A percentile compares a stretch with the other conserved stretches of the same genome.
phyloP scores from a whole-genome alignment of 1,140 invertebrate genomes.

The Halotydeus destructor region DNA sequence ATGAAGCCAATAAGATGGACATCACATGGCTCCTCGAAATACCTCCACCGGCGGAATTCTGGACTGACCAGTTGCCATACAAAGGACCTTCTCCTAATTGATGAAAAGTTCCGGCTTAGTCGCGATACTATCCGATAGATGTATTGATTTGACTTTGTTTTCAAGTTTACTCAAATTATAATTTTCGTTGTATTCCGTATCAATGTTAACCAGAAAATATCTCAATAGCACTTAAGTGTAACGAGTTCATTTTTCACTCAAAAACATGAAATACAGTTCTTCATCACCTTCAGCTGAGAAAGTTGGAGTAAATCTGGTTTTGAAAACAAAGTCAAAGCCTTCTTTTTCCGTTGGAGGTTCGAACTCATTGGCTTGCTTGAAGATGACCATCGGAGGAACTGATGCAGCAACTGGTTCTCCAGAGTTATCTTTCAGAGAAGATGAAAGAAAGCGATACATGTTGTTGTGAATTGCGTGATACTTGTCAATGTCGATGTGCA shows the following conservation, averaged over 20 bases:
- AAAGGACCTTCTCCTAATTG: too few relatives aligned
- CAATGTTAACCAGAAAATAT: too few relatives aligned
- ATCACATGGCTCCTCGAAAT: slow-evolving; percentile 16
- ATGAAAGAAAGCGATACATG: slow-evolving; percentile 1
- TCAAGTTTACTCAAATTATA: too few relatives aligned
- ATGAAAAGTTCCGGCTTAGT: too few relatives aligned
- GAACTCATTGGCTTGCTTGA: slow-evolving; percentile 3
- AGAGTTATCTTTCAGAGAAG: not conserved
- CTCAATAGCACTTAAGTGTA: too few relatives aligned
- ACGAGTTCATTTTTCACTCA: slow-evolving; percentile 8
- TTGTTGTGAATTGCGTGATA: not conserved
- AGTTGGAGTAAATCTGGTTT: slow-evolving; percentile 1
- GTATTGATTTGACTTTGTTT: too few relatives aligned
- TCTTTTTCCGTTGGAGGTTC: not conserved
- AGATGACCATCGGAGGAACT: slow-evolving; percentile 4
- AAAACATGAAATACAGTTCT: slow-evolving; percentile 6
- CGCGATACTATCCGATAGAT: too few relatives aligned
- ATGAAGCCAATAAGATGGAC: slow-evolving; percentile 4
- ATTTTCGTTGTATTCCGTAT: too few relatives aligned
- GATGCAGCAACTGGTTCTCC: slow-evolving; percentile 1
- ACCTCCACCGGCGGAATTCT: slow-evolving; percentile 17
- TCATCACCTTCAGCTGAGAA: not conserved
- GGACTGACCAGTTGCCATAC: slow-evolving; percentile 19
- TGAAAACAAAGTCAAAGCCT: not conserved
- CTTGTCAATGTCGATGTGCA: not conserved